Conservation (phyloP, 2,113 vertebrate genomes). For the Cynopterus brachyotis region DNA sequence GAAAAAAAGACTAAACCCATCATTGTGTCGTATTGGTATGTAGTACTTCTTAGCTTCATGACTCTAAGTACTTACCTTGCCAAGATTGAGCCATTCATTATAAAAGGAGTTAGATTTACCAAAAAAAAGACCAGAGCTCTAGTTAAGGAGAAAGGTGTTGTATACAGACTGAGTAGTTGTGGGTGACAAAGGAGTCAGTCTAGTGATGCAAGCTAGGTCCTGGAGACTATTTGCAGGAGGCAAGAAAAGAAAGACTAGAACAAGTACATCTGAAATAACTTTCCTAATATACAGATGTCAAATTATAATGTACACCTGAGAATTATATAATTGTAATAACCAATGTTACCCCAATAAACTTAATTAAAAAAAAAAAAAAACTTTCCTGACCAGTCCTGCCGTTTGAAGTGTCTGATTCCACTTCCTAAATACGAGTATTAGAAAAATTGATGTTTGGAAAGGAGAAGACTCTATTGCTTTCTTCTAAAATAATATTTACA, state of each 20-base stretch:
- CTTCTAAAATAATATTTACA: not conserved
- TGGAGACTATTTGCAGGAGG: not conserved
- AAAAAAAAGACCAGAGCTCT: not conserved
- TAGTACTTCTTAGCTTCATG: not conserved
- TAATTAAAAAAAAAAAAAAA: not conserved
- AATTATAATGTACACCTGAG: no score
- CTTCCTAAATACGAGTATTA: not conserved
- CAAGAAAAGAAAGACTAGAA: not conserved
- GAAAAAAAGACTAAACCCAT: not conserved
- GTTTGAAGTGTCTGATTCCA: not conserved
- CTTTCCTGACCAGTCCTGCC: not conserved
- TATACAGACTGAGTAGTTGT: no score
- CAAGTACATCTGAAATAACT: not conserved
- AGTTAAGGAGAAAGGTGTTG: not conserved
- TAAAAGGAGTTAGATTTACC: not conserved
- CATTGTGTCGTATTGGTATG: not conserved
- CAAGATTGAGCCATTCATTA: not conserved
- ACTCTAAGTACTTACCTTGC: not conserved
- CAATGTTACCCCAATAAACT: no score
- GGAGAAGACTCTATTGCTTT: not conserved
- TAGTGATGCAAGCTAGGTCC: not conserved
- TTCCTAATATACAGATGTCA: not conserved
- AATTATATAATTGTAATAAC: no score
- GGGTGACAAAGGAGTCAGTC: not conserved
- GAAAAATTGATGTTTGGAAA: not conserved